Evolutionary conservation across 2,113 vertebrate species (phyloP), one percentile per base, ranked within the genome.

Genomic region (Acrocephalus kingi): DNA sequence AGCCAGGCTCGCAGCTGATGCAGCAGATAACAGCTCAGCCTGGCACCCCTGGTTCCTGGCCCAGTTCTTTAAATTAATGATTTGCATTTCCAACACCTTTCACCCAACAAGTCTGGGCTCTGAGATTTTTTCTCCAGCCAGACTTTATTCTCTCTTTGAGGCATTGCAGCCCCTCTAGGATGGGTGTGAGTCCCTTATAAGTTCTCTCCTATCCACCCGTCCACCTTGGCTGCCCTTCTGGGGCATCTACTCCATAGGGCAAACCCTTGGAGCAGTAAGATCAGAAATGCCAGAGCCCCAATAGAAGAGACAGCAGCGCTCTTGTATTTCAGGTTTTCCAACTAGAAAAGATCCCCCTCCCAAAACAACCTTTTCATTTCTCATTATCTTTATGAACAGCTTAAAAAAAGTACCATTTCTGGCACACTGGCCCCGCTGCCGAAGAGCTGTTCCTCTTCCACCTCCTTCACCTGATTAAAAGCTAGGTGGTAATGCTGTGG

Each of bases 21-120:
- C 63, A 89, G 87, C 91, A 84, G 93, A 79, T 92, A 94, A 83
- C 66, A 73, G 63, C 91, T 93, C 74, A 43, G 78, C 77, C 66
- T 78, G 58, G 77, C 84, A 87, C 81, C 81, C 51, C 49, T 84
- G 62, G 49, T 94, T 89, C 80, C 81, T 55, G 66, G 76, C 93
- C 81, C 74, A 83, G 63, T 91, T 93, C 84, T 90, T 87, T 63
- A 77, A 66, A 67, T 73, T 54, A 49, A 76, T 51, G 24, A 62
- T 87, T 90, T 91, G 75, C 81, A 90, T 87, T 95, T 91, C 78
- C 55, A 95, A 6, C 63, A 89, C 71, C 83, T 92, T 97, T 87
- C 83, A 87, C 73, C 56, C 49, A 45, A 21, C 66, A 73, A 72
- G 69, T 82, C 58, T 93, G 81, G 45, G 45, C 77, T 82, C 66